Conservation (phyloP, 2,888 invertebrate species). For the Prosopocoilus inquinatus region DNA sequence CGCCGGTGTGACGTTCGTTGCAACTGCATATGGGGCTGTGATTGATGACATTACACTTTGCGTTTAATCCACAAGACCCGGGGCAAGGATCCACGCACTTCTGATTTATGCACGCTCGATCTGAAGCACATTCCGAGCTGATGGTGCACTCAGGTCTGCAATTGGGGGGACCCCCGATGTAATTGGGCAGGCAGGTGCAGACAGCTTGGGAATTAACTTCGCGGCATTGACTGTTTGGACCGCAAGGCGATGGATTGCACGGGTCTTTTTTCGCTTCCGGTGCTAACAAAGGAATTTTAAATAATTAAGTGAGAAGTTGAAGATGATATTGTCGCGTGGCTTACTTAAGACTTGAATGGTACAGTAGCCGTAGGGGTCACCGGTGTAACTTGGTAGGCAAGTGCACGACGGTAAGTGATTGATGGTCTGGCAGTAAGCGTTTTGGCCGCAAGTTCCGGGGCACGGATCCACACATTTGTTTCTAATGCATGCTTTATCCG, state of each 20-base stretch:
- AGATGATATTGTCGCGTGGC: no score
- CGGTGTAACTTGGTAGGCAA: conserved; percentile 62
- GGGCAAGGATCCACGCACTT: conserved; percentile 70
- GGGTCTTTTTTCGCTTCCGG: conserved; percentile 46
- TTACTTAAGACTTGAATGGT: conserved; percentile 5
- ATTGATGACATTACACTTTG: conserved; percentile 71
- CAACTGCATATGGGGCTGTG: conserved; percentile 77
- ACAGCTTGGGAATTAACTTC: conserved; percentile 59
- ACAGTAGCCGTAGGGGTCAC: conserved; percentile 62
- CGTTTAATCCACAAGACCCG: conserved; percentile 74
- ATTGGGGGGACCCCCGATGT: conserved; percentile 67
- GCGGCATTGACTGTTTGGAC: conserved; percentile 74
- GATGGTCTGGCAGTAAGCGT: conserved; percentile 55
- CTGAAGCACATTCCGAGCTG: conserved; percentile 61
- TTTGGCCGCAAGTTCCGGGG: conserved; percentile 54
- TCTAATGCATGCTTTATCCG: conserved; percentile 54
- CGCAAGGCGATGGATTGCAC: conserved; percentile 76
- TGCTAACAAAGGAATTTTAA: conserved; percentile 1
- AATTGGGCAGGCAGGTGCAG: conserved; percentile 68
- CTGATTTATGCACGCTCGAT: conserved; percentile 63
- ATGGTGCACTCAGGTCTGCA: conserved; percentile 68
- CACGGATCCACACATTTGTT: conserved; percentile 58
- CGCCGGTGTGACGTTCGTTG: conserved; percentile 63
- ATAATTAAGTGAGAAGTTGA: conserved; percentile 6
- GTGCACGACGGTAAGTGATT: conserved; percentile 64